phyloP scores from a whole-genome alignment of 1,140 invertebrate genomes.

The Geopemphigus sp. region DNA sequence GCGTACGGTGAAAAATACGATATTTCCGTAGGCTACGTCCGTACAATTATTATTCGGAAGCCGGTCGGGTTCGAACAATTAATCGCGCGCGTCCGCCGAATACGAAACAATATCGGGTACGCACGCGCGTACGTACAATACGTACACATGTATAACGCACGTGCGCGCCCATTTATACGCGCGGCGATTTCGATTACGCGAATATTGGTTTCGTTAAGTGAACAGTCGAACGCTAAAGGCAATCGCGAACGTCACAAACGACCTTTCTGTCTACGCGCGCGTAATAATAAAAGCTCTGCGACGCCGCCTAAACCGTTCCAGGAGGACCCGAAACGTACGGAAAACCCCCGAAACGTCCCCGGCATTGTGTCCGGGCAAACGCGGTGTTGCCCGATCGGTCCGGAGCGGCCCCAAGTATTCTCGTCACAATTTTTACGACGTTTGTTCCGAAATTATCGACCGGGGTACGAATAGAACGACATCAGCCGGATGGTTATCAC shows the following conservation, averaged over 20 bases:
- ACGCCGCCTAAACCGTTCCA: neutral
- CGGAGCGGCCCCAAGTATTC: slow-evolving; percentile 35
- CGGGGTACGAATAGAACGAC: slow-evolving; percentile 46
- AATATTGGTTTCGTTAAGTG: neutral
- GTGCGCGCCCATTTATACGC: neutral
- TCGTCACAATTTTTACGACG: slow-evolving; percentile 33
- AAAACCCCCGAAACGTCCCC: slow-evolving; percentile 2
- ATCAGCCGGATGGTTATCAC: no score
- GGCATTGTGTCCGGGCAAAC: neutral
- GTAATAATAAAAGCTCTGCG: neutral
- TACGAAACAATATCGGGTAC: neutral
- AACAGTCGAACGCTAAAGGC: slow-evolving; percentile 3
- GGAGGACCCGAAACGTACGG: neutral
- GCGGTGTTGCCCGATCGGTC: slow-evolving; percentile 15
- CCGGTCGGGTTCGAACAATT: neutral
- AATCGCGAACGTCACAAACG: neutral
- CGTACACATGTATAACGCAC: neutral
- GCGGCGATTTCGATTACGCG: neutral
- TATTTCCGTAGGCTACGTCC: neutral
- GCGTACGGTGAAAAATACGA: no score
- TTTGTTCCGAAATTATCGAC: no score
- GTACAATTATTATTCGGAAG: slow-evolving; percentile 4
- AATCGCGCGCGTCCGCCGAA: no score
- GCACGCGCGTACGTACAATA: neutral
- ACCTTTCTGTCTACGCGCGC: no score